A percentile compares a stretch with the other conserved stretches of the same genome.
These are phyloP conservation scores for Thunnus maccoyii DNA, from an alignment of 2,113 vertebrate species.

Conservation along the genomic window DNA sequence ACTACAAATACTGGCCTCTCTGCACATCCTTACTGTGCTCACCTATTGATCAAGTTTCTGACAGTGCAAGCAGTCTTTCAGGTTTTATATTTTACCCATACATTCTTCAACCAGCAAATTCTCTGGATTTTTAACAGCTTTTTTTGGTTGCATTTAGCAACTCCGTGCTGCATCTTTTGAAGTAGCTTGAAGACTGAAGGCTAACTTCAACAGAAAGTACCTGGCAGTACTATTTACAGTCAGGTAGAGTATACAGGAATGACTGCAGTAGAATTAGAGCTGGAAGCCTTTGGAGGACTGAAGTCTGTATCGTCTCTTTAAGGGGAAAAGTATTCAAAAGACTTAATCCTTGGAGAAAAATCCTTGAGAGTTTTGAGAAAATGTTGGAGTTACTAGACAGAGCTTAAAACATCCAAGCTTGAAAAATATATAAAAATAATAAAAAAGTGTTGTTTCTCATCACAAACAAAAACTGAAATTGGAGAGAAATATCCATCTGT, in stretches of 20 bases:
- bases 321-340: slow-evolving; percentile 48
- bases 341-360: slow-evolving; percentile 57
- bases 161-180: slow-evolving; percentile 10
- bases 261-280: slow-evolving; percentile 49
- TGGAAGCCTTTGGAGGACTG: slow-evolving; percentile 38
- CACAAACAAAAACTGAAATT: slow-evolving; percentile 16
- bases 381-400: slow-evolving; percentile 10
- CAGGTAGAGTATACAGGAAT: slow-evolving; percentile 42
- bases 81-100: slow-evolving; percentile 29
- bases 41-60: slow-evolving; percentile 37
- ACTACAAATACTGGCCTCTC: no score
- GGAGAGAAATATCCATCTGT: not conserved
- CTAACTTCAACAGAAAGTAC: slow-evolving; percentile 21
- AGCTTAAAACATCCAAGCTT: slow-evolving; percentile 19
- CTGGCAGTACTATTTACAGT: slow-evolving; percentile 28
- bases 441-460: slow-evolving; percentile 20
- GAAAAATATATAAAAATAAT: slow-evolving; percentile 1
- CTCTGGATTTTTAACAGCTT: not conserved
- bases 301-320: slow-evolving; percentile 50
- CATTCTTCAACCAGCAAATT: slow-evolving; percentile 17
- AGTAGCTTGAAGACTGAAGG: slow-evolving; percentile 1
- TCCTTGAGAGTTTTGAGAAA: slow-evolving; percentile 30
- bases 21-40: not conserved
- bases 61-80: slow-evolving; percentile 10
- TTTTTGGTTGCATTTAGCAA: slow-evolving; percentile 1